Evolutionary conservation across 1,140 invertebrate species (phyloP).

Genomic region (Hermetia illucens): DNA sequence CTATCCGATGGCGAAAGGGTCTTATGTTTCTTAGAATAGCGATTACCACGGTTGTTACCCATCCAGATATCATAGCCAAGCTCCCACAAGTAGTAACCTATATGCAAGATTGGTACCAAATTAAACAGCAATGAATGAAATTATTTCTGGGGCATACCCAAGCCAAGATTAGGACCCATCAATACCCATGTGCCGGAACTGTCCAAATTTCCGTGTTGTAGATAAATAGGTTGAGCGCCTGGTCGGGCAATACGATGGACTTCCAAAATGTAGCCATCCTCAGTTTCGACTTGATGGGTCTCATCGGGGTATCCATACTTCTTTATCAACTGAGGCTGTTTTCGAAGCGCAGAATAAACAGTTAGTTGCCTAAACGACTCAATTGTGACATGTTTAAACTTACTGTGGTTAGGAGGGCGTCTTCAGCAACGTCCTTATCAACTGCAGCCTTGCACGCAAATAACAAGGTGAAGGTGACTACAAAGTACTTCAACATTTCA

Average conservation of each 20-base stretch:
- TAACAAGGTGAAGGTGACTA: no score
- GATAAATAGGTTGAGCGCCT: constrained; percentile 33
- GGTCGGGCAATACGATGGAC: constrained; percentile 40
- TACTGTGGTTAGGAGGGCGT: neutral
- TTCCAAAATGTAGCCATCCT: constrained; percentile 43
- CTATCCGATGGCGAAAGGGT: constrained; percentile 1
- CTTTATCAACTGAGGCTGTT: constrained; percentile 22
- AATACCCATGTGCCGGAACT: constrained; percentile 57
- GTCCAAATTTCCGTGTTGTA: constrained; percentile 58
- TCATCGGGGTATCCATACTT: constrained; percentile 41
- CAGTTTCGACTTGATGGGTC: constrained; percentile 33
- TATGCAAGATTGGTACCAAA: constrained; percentile 30
- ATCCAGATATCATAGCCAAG: constrained; percentile 50
- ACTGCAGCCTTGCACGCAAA: no score
- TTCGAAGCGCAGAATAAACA: constrained; percentile 11
- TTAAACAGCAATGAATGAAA: neutral
- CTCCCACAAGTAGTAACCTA: constrained; percentile 28
- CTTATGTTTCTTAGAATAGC: constrained; percentile 1
- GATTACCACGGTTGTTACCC: constrained; percentile 9
- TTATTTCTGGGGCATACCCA: constrained; percentile 14
- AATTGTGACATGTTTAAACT: neutral
- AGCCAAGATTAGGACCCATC: constrained; percentile 39
- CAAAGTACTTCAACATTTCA: no score
- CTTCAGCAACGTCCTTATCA: no score
- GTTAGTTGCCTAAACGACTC: neutral